Percentiles rank a stretch among this genome's conserved stretches.
Evolutionary conservation across 2,797 vertebrate genomes (phyloP).

Genomic region (Heterohyrax brucei): DNA sequence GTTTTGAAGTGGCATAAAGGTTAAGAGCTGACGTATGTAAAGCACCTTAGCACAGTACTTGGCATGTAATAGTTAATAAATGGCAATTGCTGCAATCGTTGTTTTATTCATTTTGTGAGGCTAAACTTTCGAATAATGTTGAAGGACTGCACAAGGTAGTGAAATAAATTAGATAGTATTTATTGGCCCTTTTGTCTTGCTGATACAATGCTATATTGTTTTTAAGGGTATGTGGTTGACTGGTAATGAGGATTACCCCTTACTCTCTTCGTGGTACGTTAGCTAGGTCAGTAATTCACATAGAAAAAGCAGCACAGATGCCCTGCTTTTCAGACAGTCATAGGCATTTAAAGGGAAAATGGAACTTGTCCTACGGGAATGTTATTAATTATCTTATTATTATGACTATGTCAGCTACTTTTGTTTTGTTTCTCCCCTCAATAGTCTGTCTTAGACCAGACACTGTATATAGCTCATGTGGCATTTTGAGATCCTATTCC

Average conservation of each 20-base stretch:
- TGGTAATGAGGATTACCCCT: background rate
- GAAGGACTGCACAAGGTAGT: background rate
- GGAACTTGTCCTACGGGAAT: background rate
- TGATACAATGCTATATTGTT: background rate
- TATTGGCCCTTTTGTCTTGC: background rate
- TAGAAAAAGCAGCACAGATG: background rate
- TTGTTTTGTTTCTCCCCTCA: background rate
- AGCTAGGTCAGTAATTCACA: background rate
- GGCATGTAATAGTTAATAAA: background rate
- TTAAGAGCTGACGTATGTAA: conserved; percentile 16
- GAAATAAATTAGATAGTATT: background rate
- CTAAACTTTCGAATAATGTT: conserved; percentile 28
- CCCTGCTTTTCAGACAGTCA: background rate
- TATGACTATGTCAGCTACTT: background rate
- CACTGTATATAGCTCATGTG: background rate
- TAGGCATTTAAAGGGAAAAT: conserved; percentile 20
- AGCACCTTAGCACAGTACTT: background rate
- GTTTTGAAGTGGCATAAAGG: background rate
- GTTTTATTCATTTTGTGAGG: conserved; percentile 56
- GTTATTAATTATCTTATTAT: conserved; percentile 21
- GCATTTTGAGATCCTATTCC: background rate
- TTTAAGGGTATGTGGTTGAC: background rate
- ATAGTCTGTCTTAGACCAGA: background rate
- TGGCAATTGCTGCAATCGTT: background rate
- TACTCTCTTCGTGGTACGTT: background rate